Evolutionary conservation across 1,140 invertebrate species (phyloP), one percentile per base, ranked within the genome.

Genomic region (Tigriopus japonicus): DNA sequence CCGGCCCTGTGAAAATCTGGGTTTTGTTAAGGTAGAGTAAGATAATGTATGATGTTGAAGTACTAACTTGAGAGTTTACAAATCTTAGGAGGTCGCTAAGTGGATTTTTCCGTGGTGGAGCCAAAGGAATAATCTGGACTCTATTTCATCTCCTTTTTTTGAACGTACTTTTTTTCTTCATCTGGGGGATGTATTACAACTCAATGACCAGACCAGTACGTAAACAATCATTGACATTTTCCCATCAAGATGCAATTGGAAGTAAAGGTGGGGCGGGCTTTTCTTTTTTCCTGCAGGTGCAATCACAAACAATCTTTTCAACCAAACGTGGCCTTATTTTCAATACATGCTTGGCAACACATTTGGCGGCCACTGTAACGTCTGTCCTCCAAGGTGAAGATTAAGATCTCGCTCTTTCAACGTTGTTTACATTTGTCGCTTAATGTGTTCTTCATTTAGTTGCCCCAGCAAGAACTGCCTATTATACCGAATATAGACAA

Each of bases 401-500:
- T 14, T 23, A 1, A 7, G 10, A 7, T 52, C 63, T 55, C 65
- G 65, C 67, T 52, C 66, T 64, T 63, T 7, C 13, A 5, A 24
- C n/a, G 35, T 3, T 3, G 23, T 49, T 5, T 42, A 42, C 14
- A 35, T 52, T 21, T 60, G 14, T 56, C 7, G 14, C 3, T 54
- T 6, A 19, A 24, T 24, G 14, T 35, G 9, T 54, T 5, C 5
- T 65, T 61, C 64, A 58, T 56, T 69, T 69, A 90, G 87, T 84
- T 77, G 81, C 84, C 41, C 79, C 78, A 51, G 85, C 86, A 72
- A 75, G 89, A n/a, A 87, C 85, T 35, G 76, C 86, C 23, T 92
- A 90, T 69, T 91, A 89, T 63, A 86, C 91, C 70, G 89, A 93
- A 68, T 81, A 84, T 12, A 78, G 87, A 56, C 85, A 90, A 68